Conservation (phyloP, 2,888 invertebrate genomes). For the Diachrysia chrysitis region DNA sequence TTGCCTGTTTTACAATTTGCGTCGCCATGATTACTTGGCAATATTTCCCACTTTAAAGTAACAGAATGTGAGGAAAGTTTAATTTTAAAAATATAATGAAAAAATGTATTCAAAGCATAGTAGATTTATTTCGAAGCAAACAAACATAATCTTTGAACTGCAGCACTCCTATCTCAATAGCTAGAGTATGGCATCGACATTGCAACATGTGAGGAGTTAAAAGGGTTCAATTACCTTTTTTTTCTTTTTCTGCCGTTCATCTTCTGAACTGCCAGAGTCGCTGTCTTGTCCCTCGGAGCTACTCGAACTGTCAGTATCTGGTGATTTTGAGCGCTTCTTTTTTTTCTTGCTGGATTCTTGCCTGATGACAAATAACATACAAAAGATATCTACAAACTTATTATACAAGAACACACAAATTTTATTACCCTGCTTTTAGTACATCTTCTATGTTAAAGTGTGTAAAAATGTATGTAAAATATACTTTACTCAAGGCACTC, state of each 20-base stretch:
- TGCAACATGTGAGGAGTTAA: conserved; percentile 33
- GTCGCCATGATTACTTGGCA: neutral
- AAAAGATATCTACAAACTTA: conserved; percentile 26
- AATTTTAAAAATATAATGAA: conserved; percentile 26
- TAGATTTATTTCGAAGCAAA: conserved; percentile 42
- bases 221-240: conserved; percentile 80
- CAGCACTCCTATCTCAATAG: conserved; percentile 53
- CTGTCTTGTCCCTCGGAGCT: conserved; percentile 78
- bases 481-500: too few relatives aligned
- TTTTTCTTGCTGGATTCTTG: conserved; percentile 86
- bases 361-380: conserved; percentile 61
- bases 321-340: conserved; percentile 89
- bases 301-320: conserved; percentile 85
- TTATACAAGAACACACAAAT: neutral
- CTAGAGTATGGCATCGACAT: conserved; percentile 44
- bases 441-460: too few relatives aligned
- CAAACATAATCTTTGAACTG: conserved; percentile 67
- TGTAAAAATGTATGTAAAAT: too few relatives aligned
- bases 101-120: conserved; percentile 36
- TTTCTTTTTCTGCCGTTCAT: conserved; percentile 79
- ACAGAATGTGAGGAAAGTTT: conserved; percentile 21
- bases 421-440: too few relatives aligned
- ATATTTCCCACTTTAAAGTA: conserved; percentile 11
- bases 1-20: conserved; percentile 2
- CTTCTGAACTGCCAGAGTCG: conserved; percentile 76